These are phyloP conservation scores for Chitala chitala DNA, from an alignment of 2,113 vertebrate genomes.

Conservation along the genomic window DNA sequence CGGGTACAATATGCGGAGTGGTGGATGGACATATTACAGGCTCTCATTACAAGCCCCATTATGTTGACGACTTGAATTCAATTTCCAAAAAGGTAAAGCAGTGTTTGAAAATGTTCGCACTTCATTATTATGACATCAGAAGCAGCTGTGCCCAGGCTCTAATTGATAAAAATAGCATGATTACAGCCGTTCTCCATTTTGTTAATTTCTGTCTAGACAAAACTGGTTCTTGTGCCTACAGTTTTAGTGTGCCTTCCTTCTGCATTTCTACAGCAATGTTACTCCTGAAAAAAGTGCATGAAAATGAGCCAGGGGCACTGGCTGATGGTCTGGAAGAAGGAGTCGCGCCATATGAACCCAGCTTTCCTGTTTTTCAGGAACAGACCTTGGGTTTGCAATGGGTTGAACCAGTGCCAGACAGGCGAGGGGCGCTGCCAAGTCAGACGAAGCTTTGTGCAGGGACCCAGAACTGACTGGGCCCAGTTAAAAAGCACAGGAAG, in stretches of 20 bases:
- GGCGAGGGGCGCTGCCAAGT: conserved; percentile 4
- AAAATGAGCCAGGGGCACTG: background rate
- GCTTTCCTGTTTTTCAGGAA: conserved; percentile 31
- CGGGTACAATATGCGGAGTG: too few relatives aligned
- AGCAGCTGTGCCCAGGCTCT: too few relatives aligned
- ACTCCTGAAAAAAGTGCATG: background rate
- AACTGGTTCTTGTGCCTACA: too few relatives aligned
- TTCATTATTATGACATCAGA: too few relatives aligned
- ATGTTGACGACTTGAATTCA: too few relatives aligned
- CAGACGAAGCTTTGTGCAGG: background rate
- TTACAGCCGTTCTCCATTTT: too few relatives aligned
- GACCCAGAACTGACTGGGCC: conserved; percentile 11
- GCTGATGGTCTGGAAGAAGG: conserved; percentile 17
- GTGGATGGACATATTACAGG: too few relatives aligned
- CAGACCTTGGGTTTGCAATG: conserved; percentile 10
- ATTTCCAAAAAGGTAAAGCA: too few relatives aligned
- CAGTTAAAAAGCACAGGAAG: conserved; percentile 19
- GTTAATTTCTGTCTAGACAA: too few relatives aligned
- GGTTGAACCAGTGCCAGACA: conserved; percentile 7
- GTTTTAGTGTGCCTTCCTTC: background rate
- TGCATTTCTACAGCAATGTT: conserved; percentile 9
- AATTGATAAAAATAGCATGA: too few relatives aligned
- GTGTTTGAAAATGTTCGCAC: too few relatives aligned
- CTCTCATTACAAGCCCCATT: too few relatives aligned
- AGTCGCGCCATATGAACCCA: conserved; percentile 4